Evolutionary conservation across 2,888 invertebrate genomes (phyloP).

Genomic region (Sepiola atlantica): DNA sequence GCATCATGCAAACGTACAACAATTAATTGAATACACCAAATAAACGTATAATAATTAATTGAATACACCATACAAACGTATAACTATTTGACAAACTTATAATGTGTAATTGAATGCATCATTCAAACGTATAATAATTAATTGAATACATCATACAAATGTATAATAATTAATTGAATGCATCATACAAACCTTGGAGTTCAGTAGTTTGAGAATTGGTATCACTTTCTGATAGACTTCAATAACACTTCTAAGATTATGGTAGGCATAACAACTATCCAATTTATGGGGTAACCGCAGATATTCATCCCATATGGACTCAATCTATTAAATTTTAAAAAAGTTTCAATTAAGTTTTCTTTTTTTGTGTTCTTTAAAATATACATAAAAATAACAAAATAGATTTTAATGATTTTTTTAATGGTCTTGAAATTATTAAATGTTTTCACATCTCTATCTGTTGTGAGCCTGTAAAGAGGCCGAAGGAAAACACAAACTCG

Average conservation of each 20-base stretch:
- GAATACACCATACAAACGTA: not conserved
- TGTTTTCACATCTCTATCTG: too few species aligned
- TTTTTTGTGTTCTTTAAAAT: too few species aligned
- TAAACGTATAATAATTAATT: too few species aligned
- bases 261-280: constrained; percentile 75
- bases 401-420: too few species aligned
- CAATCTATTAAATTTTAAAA: constrained; percentile 65
- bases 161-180: not conserved
- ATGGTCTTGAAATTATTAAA: too few species aligned
- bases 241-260: constrained; percentile 71
- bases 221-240: constrained; percentile 73
- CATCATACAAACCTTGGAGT: constrained; percentile 69
- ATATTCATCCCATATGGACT: constrained; percentile 75
- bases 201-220: constrained; percentile 72
- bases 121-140: not conserved
- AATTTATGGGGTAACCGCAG: constrained; percentile 74
- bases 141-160: not conserved
- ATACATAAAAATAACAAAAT: too few species aligned
- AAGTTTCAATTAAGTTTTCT: too few species aligned
- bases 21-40: not conserved
- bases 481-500: too few species aligned
- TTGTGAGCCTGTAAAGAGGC: too few species aligned
- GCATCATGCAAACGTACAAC: too few species aligned
- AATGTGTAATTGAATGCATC: too few species aligned
- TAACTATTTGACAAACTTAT: too few species aligned